Conservation (phyloP, 2,113 vertebrate genomes). For the Budorcas taxicolor region DNA sequence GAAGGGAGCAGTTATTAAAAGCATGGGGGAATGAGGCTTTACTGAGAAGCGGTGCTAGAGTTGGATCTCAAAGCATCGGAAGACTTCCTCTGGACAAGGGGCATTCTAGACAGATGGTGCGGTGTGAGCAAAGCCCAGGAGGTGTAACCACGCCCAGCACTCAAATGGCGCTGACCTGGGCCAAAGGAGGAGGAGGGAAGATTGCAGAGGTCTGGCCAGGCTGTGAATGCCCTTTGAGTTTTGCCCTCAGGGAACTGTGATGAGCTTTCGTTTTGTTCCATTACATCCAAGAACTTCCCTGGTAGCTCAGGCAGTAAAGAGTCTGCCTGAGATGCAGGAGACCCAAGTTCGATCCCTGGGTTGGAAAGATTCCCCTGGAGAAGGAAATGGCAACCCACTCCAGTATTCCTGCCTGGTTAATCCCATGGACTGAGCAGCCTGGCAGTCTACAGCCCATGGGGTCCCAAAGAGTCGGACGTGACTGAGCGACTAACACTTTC, state of each 20-base stretch:
- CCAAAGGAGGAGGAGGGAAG: neutral
- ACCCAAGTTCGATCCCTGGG: neutral
- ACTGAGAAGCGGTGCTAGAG: neutral
- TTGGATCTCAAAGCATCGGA: neutral
- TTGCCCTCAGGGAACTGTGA: neutral
- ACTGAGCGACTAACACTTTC: neutral
- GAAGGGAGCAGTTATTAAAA: neutral
- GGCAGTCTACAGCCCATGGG: neutral
- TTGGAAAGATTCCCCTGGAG: neutral
- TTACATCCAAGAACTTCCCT: neutral
- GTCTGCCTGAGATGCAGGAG: neutral
- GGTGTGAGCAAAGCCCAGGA: neutral
- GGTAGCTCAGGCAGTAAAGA: neutral
- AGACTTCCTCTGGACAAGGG: neutral
- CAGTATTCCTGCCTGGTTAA: neutral
- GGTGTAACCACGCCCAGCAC: rapidly evolving
- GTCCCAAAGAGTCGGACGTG: neutral
- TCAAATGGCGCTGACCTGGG: neutral
- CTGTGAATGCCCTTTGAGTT: neutral
- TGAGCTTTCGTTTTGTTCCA: neutral
- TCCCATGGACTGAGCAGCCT: neutral
- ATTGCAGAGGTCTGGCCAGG: neutral
- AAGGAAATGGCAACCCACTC: neutral
- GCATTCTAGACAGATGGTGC: neutral
- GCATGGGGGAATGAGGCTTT: too few relatives aligned